phyloP scores from a whole-genome alignment of 2,797 vertebrate species.

The Gouania willdenowi region DNA sequence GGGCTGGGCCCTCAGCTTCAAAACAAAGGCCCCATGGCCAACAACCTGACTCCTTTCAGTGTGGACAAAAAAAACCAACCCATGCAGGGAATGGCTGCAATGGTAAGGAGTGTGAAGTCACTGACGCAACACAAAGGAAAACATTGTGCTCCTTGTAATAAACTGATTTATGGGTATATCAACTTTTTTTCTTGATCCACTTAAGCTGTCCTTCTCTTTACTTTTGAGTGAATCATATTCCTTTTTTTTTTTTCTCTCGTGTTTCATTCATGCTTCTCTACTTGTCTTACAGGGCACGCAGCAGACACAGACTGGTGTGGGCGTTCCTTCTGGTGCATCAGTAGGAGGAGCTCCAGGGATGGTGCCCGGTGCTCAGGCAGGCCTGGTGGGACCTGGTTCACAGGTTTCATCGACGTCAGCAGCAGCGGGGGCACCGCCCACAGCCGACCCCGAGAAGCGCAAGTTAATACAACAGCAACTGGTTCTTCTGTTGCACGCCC shows the following conservation, averaged over 20 bases:
- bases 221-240: no score
- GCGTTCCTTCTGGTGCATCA: conserved; percentile 53
- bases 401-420: conserved; percentile 81
- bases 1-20: conserved; percentile 91
- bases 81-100: conserved; percentile 85
- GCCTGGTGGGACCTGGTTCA: conserved; percentile 67
- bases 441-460: conserved; percentile 95
- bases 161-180: no score
- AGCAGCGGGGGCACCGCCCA: conserved; percentile 88
- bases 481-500: conserved; percentile 92
- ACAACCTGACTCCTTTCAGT: conserved; percentile 87
- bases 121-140: background rate
- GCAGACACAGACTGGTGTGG: conserved; percentile 79
- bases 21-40: conserved; percentile 88
- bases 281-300: conserved; percentile 77
- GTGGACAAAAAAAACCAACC: conserved; percentile 92
- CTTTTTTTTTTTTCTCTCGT: background rate
- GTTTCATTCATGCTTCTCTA: background rate
- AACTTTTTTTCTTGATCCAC: no score
- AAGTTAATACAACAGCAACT: conserved; percentile 98
- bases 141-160: no score
- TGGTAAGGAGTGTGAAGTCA: conserved; percentile 75
- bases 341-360: conserved; percentile 65
- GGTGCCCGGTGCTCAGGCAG: conserved; percentile 71
- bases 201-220: background rate